Percentiles rank a stretch among this genome's conserved stretches.
Conservation (phyloP, 2,888 invertebrate genomes). For the Xylota segnis region DNA sequence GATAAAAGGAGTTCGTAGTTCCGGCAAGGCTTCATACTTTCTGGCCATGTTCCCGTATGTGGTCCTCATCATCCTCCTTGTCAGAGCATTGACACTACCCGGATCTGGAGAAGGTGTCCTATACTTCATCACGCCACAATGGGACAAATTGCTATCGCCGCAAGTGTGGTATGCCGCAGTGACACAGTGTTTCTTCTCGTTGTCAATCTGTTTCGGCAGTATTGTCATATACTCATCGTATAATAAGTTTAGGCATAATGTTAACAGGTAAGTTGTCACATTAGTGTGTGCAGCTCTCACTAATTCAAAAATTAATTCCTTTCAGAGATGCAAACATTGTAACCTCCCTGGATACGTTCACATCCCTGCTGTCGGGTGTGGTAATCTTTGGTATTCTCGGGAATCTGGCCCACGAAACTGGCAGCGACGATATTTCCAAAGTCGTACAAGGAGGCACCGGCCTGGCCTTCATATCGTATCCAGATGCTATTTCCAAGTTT, state of each 20-base stretch:
- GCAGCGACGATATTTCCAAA: conserved; percentile 86
- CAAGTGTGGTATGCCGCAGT: conserved; percentile 88
- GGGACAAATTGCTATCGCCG: conserved; percentile 85
- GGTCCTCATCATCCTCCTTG: conserved; percentile 86
- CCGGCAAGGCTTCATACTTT: conserved; percentile 89
- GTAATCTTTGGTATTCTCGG: conserved; percentile 94
- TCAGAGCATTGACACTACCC: conserved; percentile 86
- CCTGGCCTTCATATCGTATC: conserved; percentile 91
- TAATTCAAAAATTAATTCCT: not conserved
- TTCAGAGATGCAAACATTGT: conserved; percentile 92
- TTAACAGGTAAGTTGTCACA: conserved; percentile 85
- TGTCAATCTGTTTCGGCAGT: conserved; percentile 87
- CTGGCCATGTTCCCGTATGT: conserved; percentile 89
- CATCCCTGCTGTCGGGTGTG: conserved; percentile 92
- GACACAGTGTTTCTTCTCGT: conserved; percentile 88
- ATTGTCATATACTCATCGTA: conserved; percentile 87
- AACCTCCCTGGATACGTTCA: conserved; percentile 92
- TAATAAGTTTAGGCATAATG: conserved; percentile 87
- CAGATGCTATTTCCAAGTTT: conserved; percentile 86
- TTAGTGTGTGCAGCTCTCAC: not conserved
- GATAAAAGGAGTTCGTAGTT: conserved; percentile 86
- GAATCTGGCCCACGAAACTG: conserved; percentile 89
- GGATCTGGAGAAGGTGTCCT: conserved; percentile 87
- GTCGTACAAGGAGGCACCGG: conserved; percentile 91
- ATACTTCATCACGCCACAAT: conserved; percentile 88